Percentiles rank a stretch among this genome's conserved stretches.
Evolutionary conservation across 1,140 invertebrate species (phyloP).

Genomic region (Potamilus streckersoni): DNA sequence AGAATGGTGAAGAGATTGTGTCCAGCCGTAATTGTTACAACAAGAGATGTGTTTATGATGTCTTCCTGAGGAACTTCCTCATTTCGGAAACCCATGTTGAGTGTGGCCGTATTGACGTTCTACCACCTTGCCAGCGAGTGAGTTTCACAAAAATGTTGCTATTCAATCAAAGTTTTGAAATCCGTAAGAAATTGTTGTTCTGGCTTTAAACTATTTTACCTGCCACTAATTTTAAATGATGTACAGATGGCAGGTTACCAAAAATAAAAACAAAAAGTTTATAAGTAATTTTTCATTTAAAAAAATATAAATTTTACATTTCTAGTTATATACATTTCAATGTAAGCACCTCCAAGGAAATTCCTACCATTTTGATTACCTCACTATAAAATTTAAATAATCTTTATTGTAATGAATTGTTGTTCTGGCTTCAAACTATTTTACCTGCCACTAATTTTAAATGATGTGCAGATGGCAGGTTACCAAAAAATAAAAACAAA

Average conservation of each 20-base stretch:
- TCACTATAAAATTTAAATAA: too few species aligned
- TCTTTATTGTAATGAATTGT: background rate
- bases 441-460: slow-evolving; percentile 1
- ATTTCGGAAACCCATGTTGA: slow-evolving; percentile 30
- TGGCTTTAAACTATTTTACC: background rate
- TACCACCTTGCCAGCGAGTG: slow-evolving; percentile 29
- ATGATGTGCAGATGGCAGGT: slow-evolving; percentile 33
- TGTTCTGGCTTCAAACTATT: background rate
- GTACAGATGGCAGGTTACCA: slow-evolving; percentile 24
- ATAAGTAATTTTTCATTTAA: background rate
- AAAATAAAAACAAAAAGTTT: slow-evolving; percentile 41
- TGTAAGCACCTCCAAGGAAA: too few species aligned
- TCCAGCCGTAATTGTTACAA: slow-evolving; percentile 32
- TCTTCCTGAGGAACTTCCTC: slow-evolving; percentile 17
- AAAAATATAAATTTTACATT: slow-evolving; percentile 1
- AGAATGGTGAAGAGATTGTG: slow-evolving; percentile 37
- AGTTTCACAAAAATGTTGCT: background rate
- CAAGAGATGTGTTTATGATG: slow-evolving; percentile 34
- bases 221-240: slow-evolving; percentile 19
- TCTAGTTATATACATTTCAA: background rate
- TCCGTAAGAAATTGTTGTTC: background rate
- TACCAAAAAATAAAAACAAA: slow-evolving; percentile 34
- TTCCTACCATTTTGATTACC: too few species aligned
- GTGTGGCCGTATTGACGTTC: slow-evolving; percentile 26
- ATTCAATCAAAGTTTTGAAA: background rate